Base-by-base conservation (phyloP, 2,113 vertebrate genomes). In the Rana temporaria region DNA sequence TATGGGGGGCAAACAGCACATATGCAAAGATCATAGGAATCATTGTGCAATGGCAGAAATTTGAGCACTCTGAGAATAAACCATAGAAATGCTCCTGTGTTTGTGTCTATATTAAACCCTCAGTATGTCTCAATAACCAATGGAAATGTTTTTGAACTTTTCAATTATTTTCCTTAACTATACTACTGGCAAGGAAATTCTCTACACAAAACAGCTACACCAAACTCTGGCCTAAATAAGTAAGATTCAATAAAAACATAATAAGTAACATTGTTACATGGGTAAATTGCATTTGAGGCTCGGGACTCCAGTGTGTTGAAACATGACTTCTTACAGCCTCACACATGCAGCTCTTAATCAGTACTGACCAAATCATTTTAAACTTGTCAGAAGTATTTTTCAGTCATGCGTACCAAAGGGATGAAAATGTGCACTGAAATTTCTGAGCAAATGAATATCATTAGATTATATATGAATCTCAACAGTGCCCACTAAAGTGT, bases 351-450 rank as follows among this genome's bases (percentile, higher is more conserved):
- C 55, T 38, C 55, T 62, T 83, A 83, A 83, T 83, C 81, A 76
- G 42, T 83, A 83, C 81, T 83, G 81, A 76, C 81, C 81, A 83
- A 83, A 83, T 83, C 81, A 83, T 83, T 83, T 83, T 83, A 83
- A 83, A 83, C 71, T 83, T 83, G 81, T 83, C 81, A 83, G 63
- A 83, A 83, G 81, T 83, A 76, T 76, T 82, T 83, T 83, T 52
- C 71, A 83, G 81, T 83, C 72, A 76, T 83, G 81, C 71, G 81
- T 83, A 83, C 72, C 64, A 66, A 68, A 66, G 63, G 81, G 71
- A 83, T 76, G 72, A 9, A 68, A 83, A 76, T 66, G 71, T 59
- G 72, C 81, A 83, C 63, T 76, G 62, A 83, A 83, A 75, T 75
- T 83, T 83, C 73, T 76, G 48, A 68, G 53, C 81, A 83, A 83